These are phyloP conservation scores for Pelobates fuscus DNA, from an alignment of 2,113 vertebrate genomes.

Conservation along the genomic window DNA sequence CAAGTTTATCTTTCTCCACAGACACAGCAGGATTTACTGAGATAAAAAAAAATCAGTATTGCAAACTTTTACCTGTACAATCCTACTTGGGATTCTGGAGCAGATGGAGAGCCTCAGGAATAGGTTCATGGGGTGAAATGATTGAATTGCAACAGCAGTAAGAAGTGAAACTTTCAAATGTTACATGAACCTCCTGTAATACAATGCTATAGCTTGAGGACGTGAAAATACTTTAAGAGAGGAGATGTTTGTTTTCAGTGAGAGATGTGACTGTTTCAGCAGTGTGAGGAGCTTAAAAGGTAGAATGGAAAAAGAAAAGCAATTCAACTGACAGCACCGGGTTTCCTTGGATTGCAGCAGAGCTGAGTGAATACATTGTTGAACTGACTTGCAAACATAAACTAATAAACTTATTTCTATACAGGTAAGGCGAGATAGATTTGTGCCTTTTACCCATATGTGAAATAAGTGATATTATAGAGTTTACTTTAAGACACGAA, in stretches of 20 bases:
- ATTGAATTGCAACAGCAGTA: not conserved
- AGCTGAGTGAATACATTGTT: not conserved
- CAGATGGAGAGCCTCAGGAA: not conserved
- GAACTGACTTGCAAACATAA: no score
- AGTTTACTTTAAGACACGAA: no score
- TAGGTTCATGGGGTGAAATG: not conserved
- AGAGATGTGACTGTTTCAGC: not conserved
- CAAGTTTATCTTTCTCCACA: no score
- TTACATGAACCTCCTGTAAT: not conserved
- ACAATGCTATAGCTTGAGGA: not conserved
- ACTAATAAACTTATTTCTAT: no score
- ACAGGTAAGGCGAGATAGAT: no score
- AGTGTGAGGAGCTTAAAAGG: not conserved
- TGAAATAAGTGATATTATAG: no score
- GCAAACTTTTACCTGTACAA: not conserved
- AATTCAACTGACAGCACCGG: not conserved
- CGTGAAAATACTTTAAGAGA: not conserved
- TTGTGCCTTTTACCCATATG: no score
- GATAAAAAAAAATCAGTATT: not conserved
- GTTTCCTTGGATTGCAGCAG: not conserved
- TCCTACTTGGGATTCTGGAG: not conserved
- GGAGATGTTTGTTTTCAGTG: not conserved
- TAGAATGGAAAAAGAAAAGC: not conserved
- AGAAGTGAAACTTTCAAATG: not conserved
- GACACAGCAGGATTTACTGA: no score